These are phyloP conservation scores for Cartodere bifasciata DNA, from an alignment of 2,888 invertebrate species.

Conservation along the genomic window DNA sequence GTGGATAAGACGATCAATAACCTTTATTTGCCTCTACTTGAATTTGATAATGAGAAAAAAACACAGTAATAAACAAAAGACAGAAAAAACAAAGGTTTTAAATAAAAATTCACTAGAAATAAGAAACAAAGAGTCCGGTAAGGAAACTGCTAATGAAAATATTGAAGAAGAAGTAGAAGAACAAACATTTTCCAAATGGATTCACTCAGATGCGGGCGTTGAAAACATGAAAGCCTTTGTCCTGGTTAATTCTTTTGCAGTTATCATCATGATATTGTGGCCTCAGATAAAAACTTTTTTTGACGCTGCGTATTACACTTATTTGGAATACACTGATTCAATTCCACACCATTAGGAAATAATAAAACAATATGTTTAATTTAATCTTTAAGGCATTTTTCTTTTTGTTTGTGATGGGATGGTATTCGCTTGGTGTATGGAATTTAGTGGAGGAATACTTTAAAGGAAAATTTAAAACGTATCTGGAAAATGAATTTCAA, in stretches of 20 bases:
- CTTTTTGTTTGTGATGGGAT: slow-evolving; percentile 52
- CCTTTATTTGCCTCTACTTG: too few relatives aligned
- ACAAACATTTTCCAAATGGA: slow-evolving; percentile 29
- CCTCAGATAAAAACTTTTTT: slow-evolving; percentile 53
- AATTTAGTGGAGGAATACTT: slow-evolving; percentile 64
- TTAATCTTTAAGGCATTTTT: slow-evolving; percentile 50
- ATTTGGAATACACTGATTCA: slow-evolving; percentile 17
- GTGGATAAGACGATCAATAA: too few relatives aligned
- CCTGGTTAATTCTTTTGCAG: slow-evolving; percentile 58
- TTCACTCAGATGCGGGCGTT: slow-evolving; percentile 47
- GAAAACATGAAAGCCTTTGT: slow-evolving; percentile 75
- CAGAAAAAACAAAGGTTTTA: too few relatives aligned
- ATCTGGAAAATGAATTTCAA: slow-evolving; percentile 38
- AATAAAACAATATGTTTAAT: slow-evolving; percentile 43
- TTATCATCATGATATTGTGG: slow-evolving; percentile 60
- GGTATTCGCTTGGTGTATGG: slow-evolving; percentile 60
- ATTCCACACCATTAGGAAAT: slow-evolving; percentile 9
- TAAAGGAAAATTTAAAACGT: slow-evolving; percentile 52
- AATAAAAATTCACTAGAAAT: too few relatives aligned
- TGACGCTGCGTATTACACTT: slow-evolving; percentile 34
- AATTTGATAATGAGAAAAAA: too few relatives aligned
- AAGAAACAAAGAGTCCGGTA: too few relatives aligned
- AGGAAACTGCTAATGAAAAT: too few relatives aligned
- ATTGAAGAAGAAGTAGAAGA: too few relatives aligned
- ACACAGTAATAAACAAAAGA: too few relatives aligned